Evolutionary conservation across 2,888 invertebrate genomes (phyloP).

Genomic region (Zootermopsis nevadensis): DNA sequence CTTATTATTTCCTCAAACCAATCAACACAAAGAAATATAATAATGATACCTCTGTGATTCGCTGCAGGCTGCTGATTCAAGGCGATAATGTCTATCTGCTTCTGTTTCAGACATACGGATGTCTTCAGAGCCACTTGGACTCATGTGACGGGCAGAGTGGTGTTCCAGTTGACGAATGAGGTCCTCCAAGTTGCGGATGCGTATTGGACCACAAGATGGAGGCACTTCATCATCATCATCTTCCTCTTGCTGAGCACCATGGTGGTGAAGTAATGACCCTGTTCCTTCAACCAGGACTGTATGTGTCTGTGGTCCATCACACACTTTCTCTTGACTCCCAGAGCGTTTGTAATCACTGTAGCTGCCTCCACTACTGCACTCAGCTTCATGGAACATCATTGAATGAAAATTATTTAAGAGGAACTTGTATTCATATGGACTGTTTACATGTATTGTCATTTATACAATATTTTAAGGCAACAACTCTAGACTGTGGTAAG

Average conservation of each 20-base stretch:
- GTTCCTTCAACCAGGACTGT: conserved; percentile 65
- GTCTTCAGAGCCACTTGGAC: conserved; percentile 91
- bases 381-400: conserved; percentile 39
- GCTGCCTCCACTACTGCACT: conserved; percentile 48
- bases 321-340: conserved; percentile 76
- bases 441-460: too few relatives aligned
- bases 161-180: conserved; percentile 89
- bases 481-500: too few relatives aligned
- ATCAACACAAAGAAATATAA: neutral
- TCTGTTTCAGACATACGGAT: conserved; percentile 90
- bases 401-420: too few relatives aligned
- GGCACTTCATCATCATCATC: conserved; percentile 81
- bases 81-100: conserved; percentile 87
- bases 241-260: conserved; percentile 62
- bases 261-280: conserved; percentile 61
- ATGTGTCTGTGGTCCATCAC: conserved; percentile 73
- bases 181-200: conserved; percentile 92
- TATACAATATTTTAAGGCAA: too few relatives aligned
- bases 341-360: conserved; percentile 72
- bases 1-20: neutral
- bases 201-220: conserved; percentile 80
- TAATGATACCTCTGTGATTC: conserved; percentile 76
- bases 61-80: conserved; percentile 76
- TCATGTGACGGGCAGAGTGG: conserved; percentile 87
- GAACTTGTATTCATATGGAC: too few relatives aligned